Conservation (phyloP, 2,113 vertebrate genomes). For the western clawed frog (Xenopus tropicalis) region UCB_Xtro_10.0 CM004448.2:1387501-1388000, state of each 20-base stretch:
- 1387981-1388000: no score
- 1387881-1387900: no score
- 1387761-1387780: constrained; percentile 42
- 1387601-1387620: constrained; percentile 83
- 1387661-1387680: constrained; percentile 82
- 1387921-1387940: no score
- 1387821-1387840: no score
- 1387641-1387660: constrained; percentile 80
- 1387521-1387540: neutral
- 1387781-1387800: no score
- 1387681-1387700: constrained; percentile 76
- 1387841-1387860: no score
- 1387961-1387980: no score
- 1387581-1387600: neutral
- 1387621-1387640: constrained; percentile 86
- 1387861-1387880: no score
- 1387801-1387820: no score
- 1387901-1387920: no score
- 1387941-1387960: no score
- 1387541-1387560: rapidly evolving
- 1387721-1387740: constrained; percentile 92
- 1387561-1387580: neutral
- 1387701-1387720: constrained; percentile 81
- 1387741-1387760: constrained; percentile 91
- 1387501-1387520: neutral